Evolutionary conservation across 2,888 invertebrate genomes (phyloP), one percentile per base, ranked within the genome.

Genomic region (Himalopsyche japonica): DNA sequence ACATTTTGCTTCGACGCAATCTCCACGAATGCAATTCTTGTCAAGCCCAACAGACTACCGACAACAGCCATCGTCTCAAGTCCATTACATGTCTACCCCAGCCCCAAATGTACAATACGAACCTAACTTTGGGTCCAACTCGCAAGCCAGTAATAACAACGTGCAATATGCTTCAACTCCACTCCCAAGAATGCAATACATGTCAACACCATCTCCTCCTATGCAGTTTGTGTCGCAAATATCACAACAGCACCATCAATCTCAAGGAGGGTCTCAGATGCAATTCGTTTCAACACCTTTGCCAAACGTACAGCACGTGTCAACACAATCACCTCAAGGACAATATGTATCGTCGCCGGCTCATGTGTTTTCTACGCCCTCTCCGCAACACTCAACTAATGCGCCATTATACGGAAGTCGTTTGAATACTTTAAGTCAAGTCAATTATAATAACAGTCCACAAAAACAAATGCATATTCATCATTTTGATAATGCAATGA

Each of bases 401-500:
- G 89, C 90, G 0, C 88, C 90, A 2, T 90, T 91, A 86, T 92
- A 91, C 84, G 89, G 88, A 78, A 91, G 87, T 85, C 89, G 90
- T 88, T 88, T 89, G 4, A 89, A 90, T 24, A n/a, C 47, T 32
- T 82, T 48, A 15, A 82, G 77, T n/a, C 48, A 76, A 7, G 24
- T 18, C 1, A 30, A n/a, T n/a, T 78, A 43, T n/a, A 82, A 78
- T 48, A 87, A 91, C 6, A 82, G 57, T 32, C 18, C 6, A 24
- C 82, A 82, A 24, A 84, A 91, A 87, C 90, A 90, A 85, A 89
- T 91, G 86, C 90, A 90, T 87, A 90, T 91, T 81, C 91, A 92
- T 87, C 91, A 92, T 88, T 92, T 91, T 84, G 91, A 92, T 86
- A 92, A 92, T 86, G 90, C 91, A 20, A 90, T 89, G 6, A 91